Conservation (phyloP, 1,140 invertebrate genomes). For the Zaprionus davidi region DNA sequence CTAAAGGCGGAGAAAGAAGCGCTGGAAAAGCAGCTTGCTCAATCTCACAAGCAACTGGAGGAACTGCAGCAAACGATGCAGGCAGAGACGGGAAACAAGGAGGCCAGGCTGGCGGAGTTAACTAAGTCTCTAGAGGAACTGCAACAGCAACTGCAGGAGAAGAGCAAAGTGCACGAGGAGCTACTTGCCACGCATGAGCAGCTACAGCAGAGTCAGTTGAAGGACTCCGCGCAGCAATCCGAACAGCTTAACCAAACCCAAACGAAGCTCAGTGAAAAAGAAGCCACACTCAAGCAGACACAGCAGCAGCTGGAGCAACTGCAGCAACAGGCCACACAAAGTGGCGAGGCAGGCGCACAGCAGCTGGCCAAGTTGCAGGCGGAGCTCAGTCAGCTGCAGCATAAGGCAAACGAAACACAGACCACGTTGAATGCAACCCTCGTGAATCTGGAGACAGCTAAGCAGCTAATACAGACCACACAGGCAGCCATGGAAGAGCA, state of each 20-base stretch:
- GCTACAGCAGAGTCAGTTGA: conserved; percentile 6
- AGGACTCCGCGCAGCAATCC: conserved; percentile 13
- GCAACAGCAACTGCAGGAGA: conserved; percentile 33
- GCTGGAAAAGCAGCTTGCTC: background rate
- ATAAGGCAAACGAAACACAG: conserved; percentile 19
- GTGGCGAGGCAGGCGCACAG: conserved; percentile 41
- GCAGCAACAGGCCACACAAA: conserved; percentile 39
- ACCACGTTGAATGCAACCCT: background rate
- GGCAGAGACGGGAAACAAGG: conserved; percentile 1
- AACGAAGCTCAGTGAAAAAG: background rate
- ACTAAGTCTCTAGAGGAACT: conserved; percentile 26
- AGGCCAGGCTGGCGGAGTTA: background rate
- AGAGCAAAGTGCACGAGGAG: background rate
- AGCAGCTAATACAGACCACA: conserved; percentile 39
- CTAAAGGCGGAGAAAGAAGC: background rate
- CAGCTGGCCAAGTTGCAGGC: conserved; percentile 45
- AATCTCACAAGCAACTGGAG: background rate
- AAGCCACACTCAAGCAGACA: conserved; percentile 20
- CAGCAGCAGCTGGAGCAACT: conserved; percentile 57
- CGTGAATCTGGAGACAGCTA: conserved; percentile 14
- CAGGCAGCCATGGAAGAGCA: conserved; percentile 44
- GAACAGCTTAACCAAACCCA: conserved; percentile 15
- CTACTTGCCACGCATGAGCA: background rate
- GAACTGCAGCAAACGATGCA: background rate
- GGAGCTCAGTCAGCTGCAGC: conserved; percentile 35